These are phyloP conservation scores for Cygnus olor DNA, from an alignment of 2,797 vertebrate genomes.

Conservation along the genomic window DNA sequence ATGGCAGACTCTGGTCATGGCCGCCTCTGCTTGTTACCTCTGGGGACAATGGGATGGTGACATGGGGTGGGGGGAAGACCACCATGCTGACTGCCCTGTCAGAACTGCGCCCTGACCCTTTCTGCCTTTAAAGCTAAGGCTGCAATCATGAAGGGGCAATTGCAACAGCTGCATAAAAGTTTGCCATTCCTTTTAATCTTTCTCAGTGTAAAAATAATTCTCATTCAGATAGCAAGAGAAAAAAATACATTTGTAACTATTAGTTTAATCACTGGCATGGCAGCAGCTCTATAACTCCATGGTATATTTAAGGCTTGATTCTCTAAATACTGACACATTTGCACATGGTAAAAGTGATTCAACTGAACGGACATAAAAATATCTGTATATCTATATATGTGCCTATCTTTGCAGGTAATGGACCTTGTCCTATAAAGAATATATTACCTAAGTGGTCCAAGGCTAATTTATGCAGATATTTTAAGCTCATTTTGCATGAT, in stretches of 20 bases:
- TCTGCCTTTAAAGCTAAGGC: neutral
- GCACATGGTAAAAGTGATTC: neutral
- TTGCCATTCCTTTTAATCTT: neutral
- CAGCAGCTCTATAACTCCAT: neutral
- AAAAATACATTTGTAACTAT: neutral
- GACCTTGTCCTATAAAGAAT: neutral
- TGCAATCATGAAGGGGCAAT: neutral
- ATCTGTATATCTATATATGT: neutral
- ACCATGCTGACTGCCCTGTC: accelerated
- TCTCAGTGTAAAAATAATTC: neutral
- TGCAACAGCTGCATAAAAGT: neutral
- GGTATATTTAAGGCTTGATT: neutral
- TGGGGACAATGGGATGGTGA: neutral
- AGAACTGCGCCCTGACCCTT: accelerated
- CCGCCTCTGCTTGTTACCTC: accelerated
- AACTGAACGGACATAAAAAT: neutral
- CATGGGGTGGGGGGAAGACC: no score
- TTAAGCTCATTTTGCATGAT: constrained; percentile 24
- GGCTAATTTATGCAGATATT: constrained; percentile 9
- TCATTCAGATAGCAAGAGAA: neutral
- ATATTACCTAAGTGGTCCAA: neutral
- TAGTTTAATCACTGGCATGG: neutral
- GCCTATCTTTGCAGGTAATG: neutral
- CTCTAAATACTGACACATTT: neutral
- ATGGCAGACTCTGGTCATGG: neutral